A percentile compares a stretch with the other conserved stretches of the same genome.
These are phyloP conservation scores for Zaprionus kolodkinae DNA, from an alignment of 1,140 invertebrate species.

Conservation along the genomic window DNA sequence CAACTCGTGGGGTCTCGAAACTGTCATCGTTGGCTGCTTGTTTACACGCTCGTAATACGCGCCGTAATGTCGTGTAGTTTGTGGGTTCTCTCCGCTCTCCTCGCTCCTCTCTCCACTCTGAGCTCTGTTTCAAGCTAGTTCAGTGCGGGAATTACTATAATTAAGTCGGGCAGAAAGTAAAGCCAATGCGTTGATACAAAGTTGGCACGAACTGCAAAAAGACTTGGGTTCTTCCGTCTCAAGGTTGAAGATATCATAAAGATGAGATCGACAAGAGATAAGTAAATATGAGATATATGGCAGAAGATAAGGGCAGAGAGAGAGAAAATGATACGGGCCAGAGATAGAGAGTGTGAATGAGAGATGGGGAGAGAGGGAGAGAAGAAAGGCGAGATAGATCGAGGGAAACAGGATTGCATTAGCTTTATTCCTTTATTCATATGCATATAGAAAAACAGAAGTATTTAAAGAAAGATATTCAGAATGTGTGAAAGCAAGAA, in stretches of 20 bases:
- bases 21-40: slow-evolving; percentile 75
- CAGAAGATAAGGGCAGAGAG: neutral
- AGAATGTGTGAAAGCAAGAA: neutral
- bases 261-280: neutral
- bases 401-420: neutral
- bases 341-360: neutral
- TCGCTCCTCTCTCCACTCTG: slow-evolving; percentile 29
- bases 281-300: neutral
- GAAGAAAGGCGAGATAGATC: neutral
- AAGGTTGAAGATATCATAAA: neutral
- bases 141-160: slow-evolving; percentile 7
- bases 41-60: slow-evolving; percentile 74
- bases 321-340: neutral
- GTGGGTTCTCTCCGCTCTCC: slow-evolving; percentile 37
- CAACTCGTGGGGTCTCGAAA: slow-evolving; percentile 63
- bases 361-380: neutral
- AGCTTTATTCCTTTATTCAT: neutral
- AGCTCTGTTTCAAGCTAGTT: neutral
- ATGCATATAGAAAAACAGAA: neutral
- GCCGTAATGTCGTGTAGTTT: slow-evolving; percentile 61
- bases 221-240: neutral
- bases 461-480: too few relatives aligned
- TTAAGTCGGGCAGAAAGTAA: slow-evolving; percentile 11
- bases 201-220: slow-evolving; percentile 2
- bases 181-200: slow-evolving; percentile 4